phyloP scores from a whole-genome alignment of 2,797 vertebrate species.

The Channallabes apus region DNA sequence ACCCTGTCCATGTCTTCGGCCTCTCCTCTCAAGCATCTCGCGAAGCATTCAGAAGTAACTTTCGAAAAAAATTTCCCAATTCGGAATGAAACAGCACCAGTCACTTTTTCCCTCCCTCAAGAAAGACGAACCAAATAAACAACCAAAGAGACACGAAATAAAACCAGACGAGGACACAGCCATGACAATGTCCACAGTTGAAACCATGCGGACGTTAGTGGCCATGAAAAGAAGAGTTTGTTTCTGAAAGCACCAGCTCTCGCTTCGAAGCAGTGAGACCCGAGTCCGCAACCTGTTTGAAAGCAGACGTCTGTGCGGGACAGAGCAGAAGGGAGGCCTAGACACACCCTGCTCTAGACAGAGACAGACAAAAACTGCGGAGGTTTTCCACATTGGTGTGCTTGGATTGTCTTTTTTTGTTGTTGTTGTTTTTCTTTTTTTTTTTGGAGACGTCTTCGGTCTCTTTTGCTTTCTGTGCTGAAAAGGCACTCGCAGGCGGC shows the following conservation, averaged over 20 bases:
- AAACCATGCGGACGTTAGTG: constrained; percentile 53
- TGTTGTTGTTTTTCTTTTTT: not conserved
- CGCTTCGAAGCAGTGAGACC: constrained; percentile 46
- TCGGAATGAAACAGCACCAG: constrained; percentile 65
- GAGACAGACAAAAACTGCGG: constrained; percentile 49
- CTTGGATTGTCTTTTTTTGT: constrained; percentile 33
- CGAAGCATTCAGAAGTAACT: constrained; percentile 57
- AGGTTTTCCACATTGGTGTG: constrained; percentile 42
- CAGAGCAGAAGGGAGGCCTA: constrained; percentile 43
- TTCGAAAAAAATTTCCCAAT: constrained; percentile 48
- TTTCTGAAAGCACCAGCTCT: constrained; percentile 58
- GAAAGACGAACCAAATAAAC: constrained; percentile 51
- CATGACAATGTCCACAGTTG: constrained; percentile 41
- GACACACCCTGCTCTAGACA: constrained; percentile 38
- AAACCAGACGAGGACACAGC: constrained; percentile 40
- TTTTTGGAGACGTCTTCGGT: constrained; percentile 59
- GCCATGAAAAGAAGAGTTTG: constrained; percentile 50
- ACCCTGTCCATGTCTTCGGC: constrained; percentile 50
- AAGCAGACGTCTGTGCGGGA: constrained; percentile 45
- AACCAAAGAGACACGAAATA: constrained; percentile 46
- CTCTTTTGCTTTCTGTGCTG: constrained; percentile 55
- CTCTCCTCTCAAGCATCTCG: constrained; percentile 48
- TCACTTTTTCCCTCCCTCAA: constrained; percentile 50
- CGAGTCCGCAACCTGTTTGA: constrained; percentile 49
- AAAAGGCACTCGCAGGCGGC: constrained; percentile 43